These are phyloP conservation scores for Drosophila ezoana DNA, from an alignment of 2,888 invertebrate species.

Conservation along the genomic window DNA sequence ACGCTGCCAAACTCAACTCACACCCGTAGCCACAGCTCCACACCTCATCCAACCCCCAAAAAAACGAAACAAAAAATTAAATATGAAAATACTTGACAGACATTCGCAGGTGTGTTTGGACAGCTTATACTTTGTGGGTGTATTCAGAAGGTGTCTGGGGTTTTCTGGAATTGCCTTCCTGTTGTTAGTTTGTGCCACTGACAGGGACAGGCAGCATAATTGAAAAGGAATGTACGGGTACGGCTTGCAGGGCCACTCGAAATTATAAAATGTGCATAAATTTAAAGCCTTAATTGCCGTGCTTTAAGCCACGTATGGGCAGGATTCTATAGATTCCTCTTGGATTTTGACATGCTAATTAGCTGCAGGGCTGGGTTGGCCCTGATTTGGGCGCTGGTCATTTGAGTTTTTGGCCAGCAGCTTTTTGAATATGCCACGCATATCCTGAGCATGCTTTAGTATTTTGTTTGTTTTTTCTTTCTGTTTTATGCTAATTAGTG, in stretches of 20 bases:
- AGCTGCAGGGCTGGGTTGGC: constrained; percentile 40
- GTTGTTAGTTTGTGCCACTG: constrained; percentile 43
- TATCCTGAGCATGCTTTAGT: constrained; percentile 17
- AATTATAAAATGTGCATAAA: constrained; percentile 68
- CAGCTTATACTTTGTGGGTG: constrained; percentile 40
- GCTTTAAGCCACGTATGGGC: constrained; percentile 29
- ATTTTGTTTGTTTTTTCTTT: constrained; percentile 10
- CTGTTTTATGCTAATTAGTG: constrained; percentile 45
- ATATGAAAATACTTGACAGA: constrained; percentile 59
- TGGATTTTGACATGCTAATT: constrained; percentile 65
- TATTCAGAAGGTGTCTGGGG: constrained; percentile 28
- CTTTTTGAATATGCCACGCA: constrained; percentile 30
- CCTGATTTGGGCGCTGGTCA: constrained; percentile 39
- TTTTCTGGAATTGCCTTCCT: constrained; percentile 32
- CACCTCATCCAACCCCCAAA: background rate
- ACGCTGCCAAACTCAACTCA: constrained; percentile 20
- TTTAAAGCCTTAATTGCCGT: constrained; percentile 63
- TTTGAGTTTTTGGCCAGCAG: constrained; percentile 18
- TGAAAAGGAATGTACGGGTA: constrained; percentile 67
- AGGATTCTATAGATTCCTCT: constrained; percentile 33
- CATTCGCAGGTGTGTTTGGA: constrained; percentile 67
- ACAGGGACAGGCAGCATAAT: constrained; percentile 70
- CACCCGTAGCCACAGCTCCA: background rate
- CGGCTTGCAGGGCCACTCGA: constrained; percentile 34
- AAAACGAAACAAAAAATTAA: constrained; percentile 11